Base-by-base conservation (phyloP, 1,140 invertebrate genomes). In the Gonatopus flavifemur region DNA sequence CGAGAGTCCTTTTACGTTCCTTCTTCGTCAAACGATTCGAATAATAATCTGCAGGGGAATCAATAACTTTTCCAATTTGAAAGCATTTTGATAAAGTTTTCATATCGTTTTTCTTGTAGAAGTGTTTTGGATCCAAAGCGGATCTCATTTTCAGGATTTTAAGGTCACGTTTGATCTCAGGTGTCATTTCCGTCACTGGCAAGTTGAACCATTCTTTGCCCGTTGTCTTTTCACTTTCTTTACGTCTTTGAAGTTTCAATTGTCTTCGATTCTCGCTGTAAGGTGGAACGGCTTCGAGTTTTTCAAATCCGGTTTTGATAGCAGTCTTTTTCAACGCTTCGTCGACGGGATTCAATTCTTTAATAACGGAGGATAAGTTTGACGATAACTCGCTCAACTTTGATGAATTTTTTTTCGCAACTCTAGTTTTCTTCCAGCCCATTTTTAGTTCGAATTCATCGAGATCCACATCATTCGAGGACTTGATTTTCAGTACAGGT, bases 91-190 rank as follows among this genome's bases (percentile, higher is more conserved):
- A 93, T 22, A 94, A 64, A 1, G 83, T 84, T 77, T 91, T 88
- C 28, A 88, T 81, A 69, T 95, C 92, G 72, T 93, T 94, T 57
- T 91, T 90, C 72, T 96, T 97, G 74, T 96, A 98, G 67, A 97
- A 97, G 43, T 86, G 86, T 74, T 96, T 96, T 0, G 92, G 88
- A 81, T 98, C 89, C 3, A 98, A 77, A 4, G 85, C 89, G n/a
- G 89, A 88, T 67, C 96, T 84, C 93, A 98, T 96, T 76, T 91
- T 87, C 1, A 98, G 70, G 3, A 96, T 74, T 77, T 91, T 83
- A 5, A 98, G 79, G 72, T 98, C 94, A 65, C 88, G 88, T 68
- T 88, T 88, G 4, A 88, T 70, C 72, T 97, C 93, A 18, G 93
- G 87, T 0, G 91, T 96, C 53, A 97, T 69, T 70, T 96, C 93